A percentile compares a stretch with the other conserved stretches of the same genome.
Conservation (phyloP, 2,113 vertebrate species). For the Gadus chalcogrammus region DNA sequence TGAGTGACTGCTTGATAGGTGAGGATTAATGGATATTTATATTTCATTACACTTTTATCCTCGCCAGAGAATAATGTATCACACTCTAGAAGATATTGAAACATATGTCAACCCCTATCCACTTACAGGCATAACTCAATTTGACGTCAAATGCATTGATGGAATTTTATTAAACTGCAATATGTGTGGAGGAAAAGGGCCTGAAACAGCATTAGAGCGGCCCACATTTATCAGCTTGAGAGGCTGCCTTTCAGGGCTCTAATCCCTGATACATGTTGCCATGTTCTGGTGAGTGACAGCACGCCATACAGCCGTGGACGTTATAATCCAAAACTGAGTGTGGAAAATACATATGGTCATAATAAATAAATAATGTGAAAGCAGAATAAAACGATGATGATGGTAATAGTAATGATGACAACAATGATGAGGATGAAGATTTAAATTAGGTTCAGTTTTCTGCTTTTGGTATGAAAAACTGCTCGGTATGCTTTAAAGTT, state of each 20-base stretch:
- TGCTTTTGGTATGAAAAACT: too few relatives aligned
- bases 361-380: too few relatives aligned
- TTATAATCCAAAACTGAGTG: too few relatives aligned
- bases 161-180: conserved; percentile 92
- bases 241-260: conserved; percentile 7
- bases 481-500: too few relatives aligned
- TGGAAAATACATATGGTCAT: too few relatives aligned
- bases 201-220: conserved; percentile 71
- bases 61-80: conserved; percentile 92
- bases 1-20: conserved; percentile 90
- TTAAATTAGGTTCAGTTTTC: neutral
- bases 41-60: conserved; percentile 96
- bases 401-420: neutral
- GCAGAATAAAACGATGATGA: too few relatives aligned
- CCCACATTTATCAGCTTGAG: conserved; percentile 77
- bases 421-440: too few relatives aligned
- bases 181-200: conserved; percentile 79
- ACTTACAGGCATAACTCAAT: conserved; percentile 93
- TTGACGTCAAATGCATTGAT: conserved; percentile 90
- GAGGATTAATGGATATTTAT: conserved; percentile 99
- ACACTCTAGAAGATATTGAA: conserved; percentile 90
- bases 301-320: too few relatives aligned
- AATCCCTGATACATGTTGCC: too few relatives aligned
- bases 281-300: too few relatives aligned
- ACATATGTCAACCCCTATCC: conserved; percentile 96